Conservation (phyloP, 2,113 vertebrate species). For the Melanotaenia duboulayi region DNA sequence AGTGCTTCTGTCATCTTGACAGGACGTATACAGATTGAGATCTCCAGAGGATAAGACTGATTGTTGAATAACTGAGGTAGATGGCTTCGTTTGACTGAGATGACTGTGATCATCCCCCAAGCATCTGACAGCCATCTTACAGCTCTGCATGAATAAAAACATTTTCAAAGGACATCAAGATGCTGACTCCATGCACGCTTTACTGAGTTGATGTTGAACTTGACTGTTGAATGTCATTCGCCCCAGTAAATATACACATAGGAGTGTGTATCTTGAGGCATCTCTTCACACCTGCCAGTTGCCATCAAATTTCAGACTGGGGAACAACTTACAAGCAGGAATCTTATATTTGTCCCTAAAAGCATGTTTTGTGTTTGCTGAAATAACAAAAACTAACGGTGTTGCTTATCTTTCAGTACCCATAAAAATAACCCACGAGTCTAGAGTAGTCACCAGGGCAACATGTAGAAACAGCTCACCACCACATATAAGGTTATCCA, state of each 20-base stretch:
- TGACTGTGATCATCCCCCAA: slow-evolving; percentile 42
- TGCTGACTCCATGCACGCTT: slow-evolving; percentile 23
- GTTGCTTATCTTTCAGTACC: slow-evolving; percentile 24
- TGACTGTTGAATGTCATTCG: slow-evolving; percentile 19
- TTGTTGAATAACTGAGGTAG: slow-evolving; percentile 32
- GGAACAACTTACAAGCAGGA: slow-evolving; percentile 52
- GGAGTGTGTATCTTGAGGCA: background rate
- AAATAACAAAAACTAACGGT: slow-evolving; percentile 53
- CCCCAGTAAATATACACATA: slow-evolving; percentile 6
- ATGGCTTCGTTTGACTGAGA: slow-evolving; percentile 41
- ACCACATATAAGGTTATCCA: slow-evolving; percentile 2
- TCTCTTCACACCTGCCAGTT: slow-evolving; percentile 42
- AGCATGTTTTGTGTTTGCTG: slow-evolving; percentile 54
- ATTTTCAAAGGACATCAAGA: slow-evolving; percentile 20
- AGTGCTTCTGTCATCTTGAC: slow-evolving; percentile 35
- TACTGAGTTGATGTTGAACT: slow-evolving; percentile 22
- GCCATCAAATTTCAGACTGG: slow-evolving; percentile 49
- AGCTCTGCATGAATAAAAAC: slow-evolving; percentile 36
- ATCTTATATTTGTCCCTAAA: slow-evolving; percentile 40
- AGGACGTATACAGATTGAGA: slow-evolving; percentile 24
- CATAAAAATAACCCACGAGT: slow-evolving; percentile 36
- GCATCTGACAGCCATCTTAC: slow-evolving; percentile 28
- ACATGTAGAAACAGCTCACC: slow-evolving; percentile 4
- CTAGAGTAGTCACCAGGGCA: slow-evolving; percentile 28
- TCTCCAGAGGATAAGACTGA: slow-evolving; percentile 38